Evolutionary conservation across 2,797 vertebrate genomes (phyloP), one percentile per base, ranked within the genome.

Genomic region (Anguilla marmorata): DNA sequence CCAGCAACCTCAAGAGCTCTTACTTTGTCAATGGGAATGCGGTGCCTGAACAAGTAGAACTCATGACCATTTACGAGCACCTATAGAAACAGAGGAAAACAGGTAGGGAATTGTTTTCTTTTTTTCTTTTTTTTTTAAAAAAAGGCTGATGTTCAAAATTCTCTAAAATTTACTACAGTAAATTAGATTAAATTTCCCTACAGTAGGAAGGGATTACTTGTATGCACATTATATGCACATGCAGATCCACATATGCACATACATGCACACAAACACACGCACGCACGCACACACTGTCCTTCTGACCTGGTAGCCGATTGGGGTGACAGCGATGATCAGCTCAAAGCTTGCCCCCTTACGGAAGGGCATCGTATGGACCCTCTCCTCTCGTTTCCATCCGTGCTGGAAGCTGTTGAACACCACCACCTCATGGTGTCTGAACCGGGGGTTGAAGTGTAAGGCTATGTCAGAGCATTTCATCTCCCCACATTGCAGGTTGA

Each of bases 401-500:
- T 89, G 48, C 88, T 93, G 89, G 21, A 89, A 91, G 0, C 90
- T 90, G 94, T 97, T 97, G 90, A 97, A 95, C 37, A 97, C 95
- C 86, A 97, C 94, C n/a, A 96, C 95, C 89, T 96, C 95, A 74
- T 94, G 41, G 41, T 56, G 1, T 94, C 88, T 96, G 3, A 97
- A 93, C 0, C 95, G 95, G 0, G 96, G 96, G 88, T 96, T 96
- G 87, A 97, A 90, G 89, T 96, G 95, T 30, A 97, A 90, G 21
- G 95, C 96, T 0, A 96, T 89, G 69, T 97, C 95, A 0, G 93
- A 92, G 8, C 89, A 93, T 0, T 94, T 91, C 0, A 82, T 93
- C 50, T 96, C 94, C 0, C 94, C 94, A 0, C 94, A 96, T 27
- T 94, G 90, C 87, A 98, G 94, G 91, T 97, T 96, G 16, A 97